Evolutionary conservation across 1,140 invertebrate species (phyloP).

Genomic region (Dendroctonus ponderosae): DNA sequence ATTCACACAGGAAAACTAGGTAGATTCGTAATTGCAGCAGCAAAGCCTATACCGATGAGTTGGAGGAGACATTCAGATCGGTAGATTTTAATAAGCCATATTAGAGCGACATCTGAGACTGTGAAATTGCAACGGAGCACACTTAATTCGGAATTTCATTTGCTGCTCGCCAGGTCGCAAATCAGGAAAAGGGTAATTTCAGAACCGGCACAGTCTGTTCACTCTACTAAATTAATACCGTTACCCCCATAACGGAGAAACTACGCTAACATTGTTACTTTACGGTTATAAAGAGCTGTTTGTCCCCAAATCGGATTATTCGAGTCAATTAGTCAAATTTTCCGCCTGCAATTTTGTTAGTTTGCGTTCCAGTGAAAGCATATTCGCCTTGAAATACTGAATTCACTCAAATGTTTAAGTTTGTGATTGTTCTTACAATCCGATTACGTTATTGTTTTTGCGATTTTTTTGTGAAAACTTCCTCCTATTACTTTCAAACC

Average conservation of each 20-base stretch:
- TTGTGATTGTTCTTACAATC: too few species aligned
- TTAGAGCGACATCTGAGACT: slow-evolving; percentile 35
- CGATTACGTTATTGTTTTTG: too few species aligned
- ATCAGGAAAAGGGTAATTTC: slow-evolving; percentile 49
- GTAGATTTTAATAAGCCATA: slow-evolving; percentile 44
- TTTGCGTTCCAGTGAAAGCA: too few species aligned
- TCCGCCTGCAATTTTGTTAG: neutral
- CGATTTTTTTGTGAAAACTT: too few species aligned
- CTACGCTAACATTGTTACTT: slow-evolving; percentile 26
- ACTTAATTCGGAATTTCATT: slow-evolving; percentile 51
- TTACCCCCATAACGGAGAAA: slow-evolving; percentile 23
- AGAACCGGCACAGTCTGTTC: slow-evolving; percentile 33
- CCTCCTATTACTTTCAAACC: too few species aligned
- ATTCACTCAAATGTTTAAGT: too few species aligned
- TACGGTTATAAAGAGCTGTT: slow-evolving; percentile 22
- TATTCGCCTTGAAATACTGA: too few species aligned
- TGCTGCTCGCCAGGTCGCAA: slow-evolving; percentile 47
- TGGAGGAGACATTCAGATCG: too few species aligned
- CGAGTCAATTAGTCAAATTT: slow-evolving; percentile 18
- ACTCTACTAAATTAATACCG: slow-evolving; percentile 30
- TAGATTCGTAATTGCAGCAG: too few species aligned
- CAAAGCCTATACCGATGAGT: too few species aligned
- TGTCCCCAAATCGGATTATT: slow-evolving; percentile 10
- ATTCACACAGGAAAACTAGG: too few species aligned
- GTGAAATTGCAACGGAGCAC: slow-evolving; percentile 43